A percentile compares a stretch with the other conserved stretches of the same genome.
phyloP scores from a whole-genome alignment of 2,888 invertebrate species.

The Encarsia formosa region DNA sequence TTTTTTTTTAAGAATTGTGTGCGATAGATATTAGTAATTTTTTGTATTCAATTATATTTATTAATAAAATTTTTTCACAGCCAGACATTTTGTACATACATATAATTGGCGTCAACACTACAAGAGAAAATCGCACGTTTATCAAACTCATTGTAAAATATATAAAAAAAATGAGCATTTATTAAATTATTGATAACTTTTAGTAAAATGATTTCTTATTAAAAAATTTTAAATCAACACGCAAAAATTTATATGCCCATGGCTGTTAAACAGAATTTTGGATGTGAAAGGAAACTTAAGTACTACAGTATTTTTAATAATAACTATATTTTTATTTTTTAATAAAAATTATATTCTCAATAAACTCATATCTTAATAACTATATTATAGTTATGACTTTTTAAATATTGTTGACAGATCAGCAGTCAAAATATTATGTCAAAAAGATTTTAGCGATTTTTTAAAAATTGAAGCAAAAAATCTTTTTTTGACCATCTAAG shows the following conservation, averaged over 20 bases:
- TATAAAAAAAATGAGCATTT: conserved; percentile 72
- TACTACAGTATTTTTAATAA: conserved; percentile 28
- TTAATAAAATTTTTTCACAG: conserved; percentile 49
- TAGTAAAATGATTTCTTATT: conserved; percentile 80
- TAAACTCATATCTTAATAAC: conserved; percentile 39
- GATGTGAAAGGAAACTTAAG: conserved; percentile 9
- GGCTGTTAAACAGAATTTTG: conserved; percentile 63
- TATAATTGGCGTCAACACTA: conserved; percentile 84
- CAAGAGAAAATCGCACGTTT: conserved; percentile 73
- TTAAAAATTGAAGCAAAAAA: conserved; percentile 12
- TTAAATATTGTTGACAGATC: conserved; percentile 25
- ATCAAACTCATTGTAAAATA: conserved; percentile 78
- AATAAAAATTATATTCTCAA: conserved; percentile 45
- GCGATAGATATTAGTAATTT: neutral
- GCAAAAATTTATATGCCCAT: conserved; percentile 89
- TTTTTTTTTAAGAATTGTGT: too few relatives aligned
- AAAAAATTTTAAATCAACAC: conserved; percentile 77
- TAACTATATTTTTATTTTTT: conserved; percentile 42
- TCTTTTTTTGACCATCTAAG: conserved; percentile 2
- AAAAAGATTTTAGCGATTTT: conserved; percentile 14
- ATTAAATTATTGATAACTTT: conserved; percentile 79
- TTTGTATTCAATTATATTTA: conserved; percentile 5
- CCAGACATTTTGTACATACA: conserved; percentile 86
- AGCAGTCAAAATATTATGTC: conserved; percentile 25
- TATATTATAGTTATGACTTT: conserved; percentile 28